Base-by-base conservation (phyloP, 2,888 invertebrate species). In the Hypomecis punctinalis region DNA sequence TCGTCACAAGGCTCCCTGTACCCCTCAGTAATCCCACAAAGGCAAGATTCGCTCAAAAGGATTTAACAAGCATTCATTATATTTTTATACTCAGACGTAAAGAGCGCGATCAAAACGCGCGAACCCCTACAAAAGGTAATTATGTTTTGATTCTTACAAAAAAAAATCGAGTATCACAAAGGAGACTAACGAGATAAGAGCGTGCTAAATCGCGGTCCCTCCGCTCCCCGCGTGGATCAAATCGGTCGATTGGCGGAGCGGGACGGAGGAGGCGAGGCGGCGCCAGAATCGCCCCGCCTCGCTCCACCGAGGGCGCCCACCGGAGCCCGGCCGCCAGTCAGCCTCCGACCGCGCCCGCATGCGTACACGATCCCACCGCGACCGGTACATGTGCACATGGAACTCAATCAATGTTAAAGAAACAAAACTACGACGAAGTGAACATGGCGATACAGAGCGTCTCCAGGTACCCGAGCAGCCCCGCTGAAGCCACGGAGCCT, bases 391-490 rank as follows among this genome's bases (percentile, higher is more conserved):
- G 91, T 90, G 91, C 83, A 91, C 88, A 93, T 93, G 92, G 92
- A 91, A 92, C 90, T 89, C 83, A 89, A 87, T 94, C 94, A 93
- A 95, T 95, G 95, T 94, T 94, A 90, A 94, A 94, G 86, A 94
- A 94, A 91, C 93, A 91, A 84, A 91, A 81, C 80, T 89, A 86
- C 91, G 92, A 93, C 76, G 93, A 90, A 94, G 94, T 94, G 90
- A 95, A 94, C 86, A 95, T 95, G 95, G 95, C 95, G 94, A 94
- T 95, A 93, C 94, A 95, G 91, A 94, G 94, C 84, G 90, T 95
- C 85, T 94, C 95, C 78, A 94, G 94, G 77, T 94, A 94, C 89
- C 94, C 94, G 73, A 94, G 94, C 89, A 94, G 94, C 86, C 94
- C 94, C 71, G 95, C 94, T 79, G 94, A 94, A 83, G 94, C 94